phyloP scores from a whole-genome alignment of 2,113 vertebrate species.

The Lampris incognitus region DNA sequence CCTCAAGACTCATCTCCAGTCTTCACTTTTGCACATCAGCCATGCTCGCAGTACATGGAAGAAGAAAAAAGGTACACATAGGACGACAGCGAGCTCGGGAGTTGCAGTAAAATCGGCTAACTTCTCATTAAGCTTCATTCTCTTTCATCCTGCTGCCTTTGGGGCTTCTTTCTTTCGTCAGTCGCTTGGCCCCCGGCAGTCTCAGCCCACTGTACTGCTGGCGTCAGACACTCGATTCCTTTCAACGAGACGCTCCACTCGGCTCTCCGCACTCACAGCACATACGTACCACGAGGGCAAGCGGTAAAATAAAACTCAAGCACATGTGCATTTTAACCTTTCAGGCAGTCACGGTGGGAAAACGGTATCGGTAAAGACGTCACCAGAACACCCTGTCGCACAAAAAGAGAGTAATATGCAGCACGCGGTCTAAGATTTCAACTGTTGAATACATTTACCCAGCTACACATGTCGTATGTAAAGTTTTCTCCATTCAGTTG shows the following conservation, averaged over 20 bases:
- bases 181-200: conserved; percentile 58
- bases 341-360: too few species aligned
- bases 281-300: background rate
- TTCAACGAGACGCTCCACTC: conserved; percentile 51
- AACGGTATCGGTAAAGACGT: too few species aligned
- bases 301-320: conserved; percentile 4
- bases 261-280: conserved; percentile 47
- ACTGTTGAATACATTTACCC: too few species aligned
- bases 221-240: conserved; percentile 36
- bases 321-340: background rate
- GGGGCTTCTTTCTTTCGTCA: conserved; percentile 61
- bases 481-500: too few species aligned
- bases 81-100: conserved; percentile 41
- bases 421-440: too few species aligned
- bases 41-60: conserved; percentile 36
- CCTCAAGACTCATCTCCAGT: conserved; percentile 2
- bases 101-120: conserved; percentile 51
- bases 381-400: too few species aligned
- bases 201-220: conserved; percentile 46
- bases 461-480: too few species aligned
- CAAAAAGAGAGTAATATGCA: too few species aligned
- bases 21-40: conserved; percentile 29
- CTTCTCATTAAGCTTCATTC: conserved; percentile 67
- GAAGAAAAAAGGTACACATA: conserved; percentile 4
- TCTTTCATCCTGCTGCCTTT: conserved; percentile 63